Conservation (phyloP, 1,140 invertebrate species). For the Dendroctonus ponderosae region DNA sequence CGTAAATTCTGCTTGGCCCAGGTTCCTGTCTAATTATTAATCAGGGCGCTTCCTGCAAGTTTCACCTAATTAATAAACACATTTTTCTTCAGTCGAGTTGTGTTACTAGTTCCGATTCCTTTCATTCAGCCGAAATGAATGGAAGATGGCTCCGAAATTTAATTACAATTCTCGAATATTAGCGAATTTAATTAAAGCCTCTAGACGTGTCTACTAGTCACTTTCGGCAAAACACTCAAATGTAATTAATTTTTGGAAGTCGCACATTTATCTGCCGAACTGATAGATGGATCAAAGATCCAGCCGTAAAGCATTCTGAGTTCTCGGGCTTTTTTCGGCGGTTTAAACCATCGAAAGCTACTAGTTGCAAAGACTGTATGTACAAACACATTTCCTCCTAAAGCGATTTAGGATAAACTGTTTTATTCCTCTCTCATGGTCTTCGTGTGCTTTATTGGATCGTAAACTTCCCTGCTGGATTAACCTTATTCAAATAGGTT, state of each 20-base stretch:
- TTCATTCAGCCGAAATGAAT: conserved; percentile 13
- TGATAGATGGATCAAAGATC: no score
- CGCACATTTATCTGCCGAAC: no score
- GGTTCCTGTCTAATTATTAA: conserved; percentile 11
- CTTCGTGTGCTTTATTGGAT: conserved; percentile 22
- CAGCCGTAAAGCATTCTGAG: no score
- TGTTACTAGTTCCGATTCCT: conserved; percentile 7
- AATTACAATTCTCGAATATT: conserved; percentile 17
- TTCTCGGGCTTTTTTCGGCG: no score
- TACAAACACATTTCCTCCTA: conserved; percentile 1
- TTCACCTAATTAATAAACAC: conserved; percentile 5
- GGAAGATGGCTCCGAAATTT: conserved; percentile 10
- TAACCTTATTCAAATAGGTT: conserved; percentile 10
- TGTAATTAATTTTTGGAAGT: conserved; percentile 8
- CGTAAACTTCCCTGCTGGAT: conserved; percentile 12
- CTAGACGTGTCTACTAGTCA: conserved; percentile 3
- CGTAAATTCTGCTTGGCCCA: conserved; percentile 4
- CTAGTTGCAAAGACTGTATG: no score
- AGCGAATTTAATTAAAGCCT: conserved; percentile 21
- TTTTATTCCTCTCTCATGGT: conserved; percentile 14
- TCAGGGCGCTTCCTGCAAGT: conserved; percentile 8
- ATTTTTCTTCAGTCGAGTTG: conserved; percentile 7
- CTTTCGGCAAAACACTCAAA: conserved; percentile 5
- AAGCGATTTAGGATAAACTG: conserved; percentile 19
- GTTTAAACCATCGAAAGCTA: no score